Percentiles rank a stretch among this genome's conserved stretches.
Evolutionary conservation across 2,888 invertebrate species (phyloP).

Genomic region (Plebejus melissa): DNA sequence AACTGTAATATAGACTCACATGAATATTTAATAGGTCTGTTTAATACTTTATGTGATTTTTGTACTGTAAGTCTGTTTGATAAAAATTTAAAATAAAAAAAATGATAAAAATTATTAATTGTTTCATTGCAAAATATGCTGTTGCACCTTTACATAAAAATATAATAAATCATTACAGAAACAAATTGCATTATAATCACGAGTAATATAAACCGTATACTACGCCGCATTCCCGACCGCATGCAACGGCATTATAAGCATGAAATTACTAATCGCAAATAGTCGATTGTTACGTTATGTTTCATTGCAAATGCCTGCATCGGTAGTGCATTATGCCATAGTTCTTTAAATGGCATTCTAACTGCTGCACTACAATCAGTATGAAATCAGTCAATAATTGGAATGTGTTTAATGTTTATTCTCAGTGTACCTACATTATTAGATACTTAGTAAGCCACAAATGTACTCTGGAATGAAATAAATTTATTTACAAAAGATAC

Average conservation of each 20-base stretch:
- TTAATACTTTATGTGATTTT: conserved; percentile 77
- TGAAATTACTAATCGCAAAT: conserved; percentile 21
- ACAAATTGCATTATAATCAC: conserved; percentile 22
- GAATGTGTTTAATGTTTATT: conserved; percentile 1
- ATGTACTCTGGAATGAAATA: conserved; percentile 1
- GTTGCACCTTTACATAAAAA: not conserved
- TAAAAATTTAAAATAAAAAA: conserved; percentile 70
- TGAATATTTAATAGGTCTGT: conserved; percentile 78
- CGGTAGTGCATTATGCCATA: conserved; percentile 19
- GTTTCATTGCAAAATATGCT: conserved; percentile 17
- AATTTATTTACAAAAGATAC: not conserved
- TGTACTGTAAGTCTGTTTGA: conserved; percentile 78
- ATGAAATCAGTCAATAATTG: conserved; percentile 18
- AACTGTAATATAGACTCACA: conserved; percentile 79
- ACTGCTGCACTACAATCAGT: not conserved
- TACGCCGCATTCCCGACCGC: conserved; percentile 14
- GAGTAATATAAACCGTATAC: not conserved
- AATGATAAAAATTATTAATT: conserved; percentile 42
- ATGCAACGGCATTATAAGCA: conserved; percentile 23
- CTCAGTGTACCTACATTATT: not conserved
- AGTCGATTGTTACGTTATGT: conserved; percentile 26
- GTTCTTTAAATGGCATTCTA: conserved; percentile 25
- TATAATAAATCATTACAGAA: conserved; percentile 3
- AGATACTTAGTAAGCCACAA: not conserved
- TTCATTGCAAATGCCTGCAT: conserved; percentile 24